phyloP scores from a whole-genome alignment of 2,113 vertebrate species.

The Chloropsis hardwickii region DNA sequence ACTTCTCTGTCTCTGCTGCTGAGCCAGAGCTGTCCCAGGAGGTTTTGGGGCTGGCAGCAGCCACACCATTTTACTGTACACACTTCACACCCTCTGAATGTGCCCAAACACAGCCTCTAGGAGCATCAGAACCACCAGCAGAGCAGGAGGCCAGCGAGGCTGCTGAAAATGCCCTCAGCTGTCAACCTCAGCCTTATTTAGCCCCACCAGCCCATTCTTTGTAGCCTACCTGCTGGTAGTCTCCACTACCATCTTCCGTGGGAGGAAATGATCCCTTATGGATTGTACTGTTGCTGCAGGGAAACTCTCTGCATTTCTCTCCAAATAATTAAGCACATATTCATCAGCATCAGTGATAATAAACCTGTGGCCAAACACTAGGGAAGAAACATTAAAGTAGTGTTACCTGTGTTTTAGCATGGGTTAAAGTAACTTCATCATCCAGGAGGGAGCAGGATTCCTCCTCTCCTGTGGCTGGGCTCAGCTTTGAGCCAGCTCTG shows the following conservation, averaged over 20 bases:
- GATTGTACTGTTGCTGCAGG: conserved; percentile 78
- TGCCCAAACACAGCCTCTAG: background rate
- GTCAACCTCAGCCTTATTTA: background rate
- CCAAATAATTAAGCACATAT: conserved; percentile 85
- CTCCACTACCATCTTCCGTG: background rate
- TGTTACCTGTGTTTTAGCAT: background rate
- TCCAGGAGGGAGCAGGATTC: background rate
- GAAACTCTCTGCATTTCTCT: conserved; percentile 75
- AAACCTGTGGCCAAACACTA: conserved; percentile 89
- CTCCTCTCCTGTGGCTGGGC: background rate
- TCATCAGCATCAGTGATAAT: conserved; percentile 81
- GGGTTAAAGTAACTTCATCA: background rate
- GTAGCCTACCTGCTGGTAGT: conserved; percentile 55
- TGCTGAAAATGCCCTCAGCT: background rate
- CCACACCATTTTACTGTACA: background rate
- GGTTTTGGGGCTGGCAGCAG: background rate
- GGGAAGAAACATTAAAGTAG: background rate
- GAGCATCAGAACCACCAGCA: background rate
- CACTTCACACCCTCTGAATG: background rate
- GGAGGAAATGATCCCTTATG: conserved; percentile 60
- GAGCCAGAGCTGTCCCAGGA: background rate
- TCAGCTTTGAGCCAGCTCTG: background rate
- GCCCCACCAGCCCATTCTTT: background rate
- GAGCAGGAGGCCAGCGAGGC: background rate
- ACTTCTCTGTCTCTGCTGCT: background rate